These are phyloP conservation scores for Calameuta filiformis DNA, from an alignment of 2,888 invertebrate species.

Conservation along the genomic window DNA sequence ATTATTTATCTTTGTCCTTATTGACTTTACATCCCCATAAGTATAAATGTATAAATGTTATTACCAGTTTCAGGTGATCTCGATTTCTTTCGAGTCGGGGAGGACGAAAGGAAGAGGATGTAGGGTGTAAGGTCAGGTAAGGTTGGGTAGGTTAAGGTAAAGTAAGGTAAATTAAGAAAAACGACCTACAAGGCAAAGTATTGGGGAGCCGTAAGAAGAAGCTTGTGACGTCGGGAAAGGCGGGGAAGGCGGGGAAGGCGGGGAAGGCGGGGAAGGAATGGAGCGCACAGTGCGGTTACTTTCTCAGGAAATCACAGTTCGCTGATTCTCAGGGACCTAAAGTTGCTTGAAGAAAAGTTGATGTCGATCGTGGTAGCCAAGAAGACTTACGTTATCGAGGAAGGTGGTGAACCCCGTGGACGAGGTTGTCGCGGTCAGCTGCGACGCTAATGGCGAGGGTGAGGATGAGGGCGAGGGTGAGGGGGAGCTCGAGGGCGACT, in stretches of 20 bases:
- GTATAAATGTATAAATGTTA: no score
- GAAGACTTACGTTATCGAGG: constrained; percentile 18
- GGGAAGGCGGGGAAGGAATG: not conserved
- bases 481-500: constrained; percentile 31
- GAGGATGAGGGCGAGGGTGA: not conserved
- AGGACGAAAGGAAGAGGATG: no score
- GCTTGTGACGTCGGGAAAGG: not conserved
- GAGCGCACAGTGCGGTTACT: not conserved
- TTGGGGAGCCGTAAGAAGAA: not conserved
- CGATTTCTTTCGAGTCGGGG: no score
- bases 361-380: not conserved
- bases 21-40: no score
- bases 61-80: no score
- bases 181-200: not conserved
- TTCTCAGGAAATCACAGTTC: not conserved
- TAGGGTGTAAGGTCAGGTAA: no score
- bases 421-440: not conserved
- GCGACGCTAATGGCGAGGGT: not conserved
- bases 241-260: no score
- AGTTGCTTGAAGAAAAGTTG: not conserved
- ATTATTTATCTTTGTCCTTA: no score
- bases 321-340: not conserved
- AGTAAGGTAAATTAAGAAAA: not conserved
- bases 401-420: not conserved
- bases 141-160: no score